A percentile compares a stretch with the other conserved stretches of the same genome.
These are phyloP conservation scores for Hormaphis cornu DNA, from an alignment of 1,140 invertebrate genomes.

Conservation along the genomic window DNA sequence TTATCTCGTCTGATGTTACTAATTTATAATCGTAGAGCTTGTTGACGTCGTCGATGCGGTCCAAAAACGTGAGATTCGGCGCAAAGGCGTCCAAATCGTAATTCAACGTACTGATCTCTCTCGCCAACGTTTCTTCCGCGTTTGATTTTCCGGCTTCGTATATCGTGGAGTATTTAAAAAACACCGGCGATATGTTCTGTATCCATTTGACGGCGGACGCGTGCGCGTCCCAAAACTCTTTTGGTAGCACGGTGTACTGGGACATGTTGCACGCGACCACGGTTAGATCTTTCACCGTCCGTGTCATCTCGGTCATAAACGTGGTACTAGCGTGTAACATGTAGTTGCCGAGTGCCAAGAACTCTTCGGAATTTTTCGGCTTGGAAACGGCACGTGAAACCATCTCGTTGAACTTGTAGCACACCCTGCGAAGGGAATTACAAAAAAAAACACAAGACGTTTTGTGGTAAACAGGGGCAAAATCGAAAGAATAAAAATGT, in stretches of 20 bases:
- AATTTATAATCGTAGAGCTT: conserved; percentile 54
- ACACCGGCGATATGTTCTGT: conserved; percentile 57
- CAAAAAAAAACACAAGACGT: conserved; percentile 17
- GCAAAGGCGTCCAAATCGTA: conserved; percentile 58
- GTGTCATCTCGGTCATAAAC: conserved; percentile 51
- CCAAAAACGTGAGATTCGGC: conserved; percentile 54
- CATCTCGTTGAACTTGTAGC: conserved; percentile 37
- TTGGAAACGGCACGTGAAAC: conserved; percentile 48
- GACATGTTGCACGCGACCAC: conserved; percentile 55
- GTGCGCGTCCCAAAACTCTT: conserved; percentile 57
- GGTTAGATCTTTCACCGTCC: conserved; percentile 53
- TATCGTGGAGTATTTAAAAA: conserved; percentile 56
- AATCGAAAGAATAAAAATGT: too few species aligned
- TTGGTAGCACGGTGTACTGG: conserved; percentile 55
- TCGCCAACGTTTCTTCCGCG: conserved; percentile 65
- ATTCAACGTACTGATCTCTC: conserved; percentile 58
- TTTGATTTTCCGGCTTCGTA: conserved; percentile 65
- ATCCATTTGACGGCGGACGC: conserved; percentile 62
- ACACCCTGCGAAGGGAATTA: neutral
- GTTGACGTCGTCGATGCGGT: conserved; percentile 59
- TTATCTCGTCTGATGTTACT: conserved; percentile 15
- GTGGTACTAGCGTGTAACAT: conserved; percentile 54
- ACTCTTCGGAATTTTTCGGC: conserved; percentile 58
- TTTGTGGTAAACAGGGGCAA: neutral
- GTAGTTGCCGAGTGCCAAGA: conserved; percentile 58